phyloP scores from a whole-genome alignment of 2,888 invertebrate species.

The Lucinisca nassula region DNA sequence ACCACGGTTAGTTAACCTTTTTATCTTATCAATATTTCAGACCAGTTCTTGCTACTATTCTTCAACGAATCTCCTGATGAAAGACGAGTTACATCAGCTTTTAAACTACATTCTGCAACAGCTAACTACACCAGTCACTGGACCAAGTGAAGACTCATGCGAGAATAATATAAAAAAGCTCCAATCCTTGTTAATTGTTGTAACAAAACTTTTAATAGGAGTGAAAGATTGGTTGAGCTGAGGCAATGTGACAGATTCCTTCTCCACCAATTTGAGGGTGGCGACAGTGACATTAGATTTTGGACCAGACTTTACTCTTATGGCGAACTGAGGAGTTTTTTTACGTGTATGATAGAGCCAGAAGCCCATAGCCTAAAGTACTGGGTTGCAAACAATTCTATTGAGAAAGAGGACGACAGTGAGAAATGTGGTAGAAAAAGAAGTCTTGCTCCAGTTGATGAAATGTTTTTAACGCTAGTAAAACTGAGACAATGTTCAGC shows the following conservation, averaged over 20 bases:
- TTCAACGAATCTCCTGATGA: neutral
- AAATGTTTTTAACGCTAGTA: neutral
- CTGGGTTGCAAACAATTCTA: neutral
- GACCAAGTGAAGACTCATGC: neutral
- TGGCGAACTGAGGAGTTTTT: neutral
- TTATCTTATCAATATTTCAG: no score
- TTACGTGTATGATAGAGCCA: neutral
- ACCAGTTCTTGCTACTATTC: neutral
- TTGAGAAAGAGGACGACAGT: neutral
- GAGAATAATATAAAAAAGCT: neutral
- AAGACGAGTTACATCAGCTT: neutral
- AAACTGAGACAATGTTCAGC: constrained; percentile 7
- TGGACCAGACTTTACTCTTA: neutral
- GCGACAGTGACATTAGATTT: neutral
- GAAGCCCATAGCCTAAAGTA: neutral
- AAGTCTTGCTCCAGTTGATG: neutral
- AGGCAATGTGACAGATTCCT: neutral
- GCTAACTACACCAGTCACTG: neutral
- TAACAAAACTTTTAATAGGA: neutral
- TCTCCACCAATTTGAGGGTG: neutral
- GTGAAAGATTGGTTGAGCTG: neutral
- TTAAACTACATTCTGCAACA: neutral
- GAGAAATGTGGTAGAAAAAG: no score
- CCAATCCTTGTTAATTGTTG: neutral
- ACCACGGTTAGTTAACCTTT: no score